These are phyloP conservation scores for Emmelina monodactyla DNA, from an alignment of 2,888 invertebrate genomes.

Conservation along the genomic window DNA sequence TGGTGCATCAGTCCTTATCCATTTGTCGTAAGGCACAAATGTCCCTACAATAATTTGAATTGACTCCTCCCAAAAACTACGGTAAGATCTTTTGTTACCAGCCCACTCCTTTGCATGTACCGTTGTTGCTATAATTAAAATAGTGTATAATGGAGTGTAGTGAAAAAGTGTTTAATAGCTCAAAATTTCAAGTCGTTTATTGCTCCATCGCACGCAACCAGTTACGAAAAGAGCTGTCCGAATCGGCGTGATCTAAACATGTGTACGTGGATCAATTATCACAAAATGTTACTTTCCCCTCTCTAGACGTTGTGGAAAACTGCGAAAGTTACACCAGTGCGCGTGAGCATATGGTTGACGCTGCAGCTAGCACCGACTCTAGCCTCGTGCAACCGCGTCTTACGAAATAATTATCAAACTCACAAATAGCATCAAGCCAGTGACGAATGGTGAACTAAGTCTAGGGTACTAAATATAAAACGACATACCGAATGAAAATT, in stretches of 20 bases:
- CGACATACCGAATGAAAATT: constrained; percentile 57
- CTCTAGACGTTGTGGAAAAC: constrained; percentile 43
- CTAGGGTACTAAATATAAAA: constrained; percentile 52
- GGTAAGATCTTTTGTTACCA: no score
- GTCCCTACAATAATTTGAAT: neutral
- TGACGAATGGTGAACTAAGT: constrained; percentile 59
- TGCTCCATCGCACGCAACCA: neutral
- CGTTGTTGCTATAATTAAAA: no score
- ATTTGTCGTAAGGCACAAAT: neutral
- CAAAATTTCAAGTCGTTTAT: no score
- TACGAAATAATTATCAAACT: constrained; percentile 13
- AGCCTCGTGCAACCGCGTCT: constrained; percentile 6
- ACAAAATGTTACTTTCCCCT: constrained; percentile 51
- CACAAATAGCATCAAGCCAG: constrained; percentile 27
- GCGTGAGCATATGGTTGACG: constrained; percentile 29
- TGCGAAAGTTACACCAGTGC: constrained; percentile 42
- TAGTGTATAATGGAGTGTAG: no score
- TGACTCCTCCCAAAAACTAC: no score
- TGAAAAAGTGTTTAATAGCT: no score
- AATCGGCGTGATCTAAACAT: constrained; percentile 4
- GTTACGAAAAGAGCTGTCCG: neutral
- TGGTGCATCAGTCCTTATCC: neutral
- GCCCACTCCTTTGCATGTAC: no score
- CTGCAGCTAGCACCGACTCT: constrained; percentile 7
- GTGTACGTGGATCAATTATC: constrained; percentile 31